These are phyloP conservation scores for Halichoeres trimaculatus DNA, from an alignment of 2,113 vertebrate species.

Conservation along the genomic window DNA sequence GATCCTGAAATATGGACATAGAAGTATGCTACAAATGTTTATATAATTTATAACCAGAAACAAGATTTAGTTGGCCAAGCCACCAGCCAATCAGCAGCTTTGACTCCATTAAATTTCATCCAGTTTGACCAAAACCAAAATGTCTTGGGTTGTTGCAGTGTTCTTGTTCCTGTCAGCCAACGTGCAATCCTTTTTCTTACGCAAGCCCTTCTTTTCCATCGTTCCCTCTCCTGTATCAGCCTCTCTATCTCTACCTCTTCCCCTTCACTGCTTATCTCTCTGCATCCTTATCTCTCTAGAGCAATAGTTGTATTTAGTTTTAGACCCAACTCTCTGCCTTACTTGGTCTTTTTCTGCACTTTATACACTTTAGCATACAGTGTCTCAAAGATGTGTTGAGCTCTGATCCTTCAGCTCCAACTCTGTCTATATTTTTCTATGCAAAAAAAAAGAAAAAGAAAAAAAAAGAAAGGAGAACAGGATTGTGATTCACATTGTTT, in stretches of 20 bases:
- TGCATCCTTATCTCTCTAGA: conserved; percentile 49
- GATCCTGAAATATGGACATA: too few relatives aligned
- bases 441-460: conserved; percentile 73
- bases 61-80: too few relatives aligned
- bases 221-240: conserved; percentile 7
- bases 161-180: neutral
- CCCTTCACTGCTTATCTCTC: conserved; percentile 29
- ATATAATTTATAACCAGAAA: too few relatives aligned
- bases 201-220: conserved; percentile 5
- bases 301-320: conserved; percentile 73
- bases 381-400: conserved; percentile 41
- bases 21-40: too few relatives aligned
- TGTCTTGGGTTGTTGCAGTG: neutral
- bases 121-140: neutral
- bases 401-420: conserved; percentile 46
- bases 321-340: conserved; percentile 74
- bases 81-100: too few relatives aligned
- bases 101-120: too few relatives aligned
- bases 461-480: conserved; percentile 34
- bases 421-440: conserved; percentile 75
- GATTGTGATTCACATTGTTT: conserved; percentile 38
- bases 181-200: neutral
- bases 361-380: conserved; percentile 61
- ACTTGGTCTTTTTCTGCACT: conserved; percentile 73
- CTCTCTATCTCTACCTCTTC: conserved; percentile 64